These are phyloP conservation scores for Brachynemurus nebulosus DNA, from an alignment of 2,888 invertebrate genomes.

Conservation along the genomic window DNA sequence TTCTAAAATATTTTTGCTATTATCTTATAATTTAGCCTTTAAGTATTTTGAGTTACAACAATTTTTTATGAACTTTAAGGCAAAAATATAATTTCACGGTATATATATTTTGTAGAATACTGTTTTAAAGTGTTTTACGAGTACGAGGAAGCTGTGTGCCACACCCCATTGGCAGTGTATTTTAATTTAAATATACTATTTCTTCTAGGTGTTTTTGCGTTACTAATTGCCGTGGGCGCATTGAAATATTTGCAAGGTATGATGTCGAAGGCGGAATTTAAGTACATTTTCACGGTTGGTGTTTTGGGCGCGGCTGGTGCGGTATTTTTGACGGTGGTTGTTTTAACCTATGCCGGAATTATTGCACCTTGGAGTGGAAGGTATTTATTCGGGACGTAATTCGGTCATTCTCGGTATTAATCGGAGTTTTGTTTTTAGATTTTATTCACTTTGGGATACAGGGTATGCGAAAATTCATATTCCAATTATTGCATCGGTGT, in stretches of 20 bases:
- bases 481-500: slow-evolving; percentile 97
- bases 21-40: too few relatives aligned
- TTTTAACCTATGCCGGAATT: slow-evolving; percentile 84
- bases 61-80: too few relatives aligned
- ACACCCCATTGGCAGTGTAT: too few relatives aligned
- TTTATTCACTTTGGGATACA: slow-evolving; percentile 98
- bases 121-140: too few relatives aligned
- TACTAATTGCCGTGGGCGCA: slow-evolving; percentile 77
- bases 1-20: too few relatives aligned
- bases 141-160: too few relatives aligned
- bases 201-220: slow-evolving; percentile 77
- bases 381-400: slow-evolving; percentile 28
- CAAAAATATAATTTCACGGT: too few relatives aligned
- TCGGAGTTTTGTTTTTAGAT: slow-evolving; percentile 38
- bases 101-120: too few relatives aligned
- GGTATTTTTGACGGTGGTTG: slow-evolving; percentile 73
- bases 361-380: slow-evolving; percentile 93
- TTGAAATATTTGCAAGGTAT: slow-evolving; percentile 78
- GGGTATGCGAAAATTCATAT: slow-evolving; percentile 99
- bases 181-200: too few relatives aligned
- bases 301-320: slow-evolving; percentile 59
- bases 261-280: slow-evolving; percentile 79
- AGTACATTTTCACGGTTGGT: slow-evolving; percentile 68
- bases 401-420: neutral
- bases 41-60: too few relatives aligned